A percentile compares a stretch with the other conserved stretches of the same genome.
Evolutionary conservation across 1,140 invertebrate genomes (phyloP).

Genomic region (Euglossa dilemma): DNA sequence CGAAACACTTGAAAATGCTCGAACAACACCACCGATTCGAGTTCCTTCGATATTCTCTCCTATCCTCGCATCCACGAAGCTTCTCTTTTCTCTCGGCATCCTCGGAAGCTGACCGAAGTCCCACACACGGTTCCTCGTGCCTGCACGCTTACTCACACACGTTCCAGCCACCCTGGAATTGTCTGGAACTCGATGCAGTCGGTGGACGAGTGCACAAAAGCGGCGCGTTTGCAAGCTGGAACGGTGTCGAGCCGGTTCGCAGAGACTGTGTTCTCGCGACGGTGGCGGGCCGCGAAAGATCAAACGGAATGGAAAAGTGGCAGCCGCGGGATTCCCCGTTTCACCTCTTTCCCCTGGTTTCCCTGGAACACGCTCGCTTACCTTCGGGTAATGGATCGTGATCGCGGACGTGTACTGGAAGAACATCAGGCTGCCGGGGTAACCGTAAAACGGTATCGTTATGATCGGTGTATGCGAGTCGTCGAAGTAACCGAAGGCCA

Average conservation of each 20-base stretch:
- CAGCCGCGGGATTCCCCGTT: not conserved
- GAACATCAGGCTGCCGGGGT: conserved; percentile 83
- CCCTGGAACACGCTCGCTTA: conserved; percentile 70
- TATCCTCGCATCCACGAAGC: too few relatives aligned
- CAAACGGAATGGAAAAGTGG: conserved; percentile 21
- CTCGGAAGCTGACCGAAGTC: not conserved
- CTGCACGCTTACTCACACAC: not conserved
- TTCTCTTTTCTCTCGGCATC: not conserved
- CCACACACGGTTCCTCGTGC: not conserved
- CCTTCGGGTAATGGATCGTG: conserved; percentile 93
- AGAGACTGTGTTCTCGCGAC: not conserved
- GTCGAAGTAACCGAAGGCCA: conserved; percentile 93
- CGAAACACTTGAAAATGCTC: too few relatives aligned
- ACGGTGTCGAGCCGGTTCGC: not conserved
- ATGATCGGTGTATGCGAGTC: conserved; percentile 87
- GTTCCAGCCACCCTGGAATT: not conserved
- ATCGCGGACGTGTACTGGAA: conserved; percentile 85
- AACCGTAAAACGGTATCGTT: conserved; percentile 84
- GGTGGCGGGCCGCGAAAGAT: not conserved
- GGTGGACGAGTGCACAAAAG: conserved; percentile 3
- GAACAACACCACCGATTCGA: not conserved
- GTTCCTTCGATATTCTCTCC: not conserved
- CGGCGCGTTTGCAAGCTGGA: not conserved
- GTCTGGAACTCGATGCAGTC: not conserved
- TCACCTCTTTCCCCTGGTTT: too few relatives aligned